Base-by-base conservation (phyloP, 2,888 invertebrate genomes). In the Nemoura dubitans region DNA sequence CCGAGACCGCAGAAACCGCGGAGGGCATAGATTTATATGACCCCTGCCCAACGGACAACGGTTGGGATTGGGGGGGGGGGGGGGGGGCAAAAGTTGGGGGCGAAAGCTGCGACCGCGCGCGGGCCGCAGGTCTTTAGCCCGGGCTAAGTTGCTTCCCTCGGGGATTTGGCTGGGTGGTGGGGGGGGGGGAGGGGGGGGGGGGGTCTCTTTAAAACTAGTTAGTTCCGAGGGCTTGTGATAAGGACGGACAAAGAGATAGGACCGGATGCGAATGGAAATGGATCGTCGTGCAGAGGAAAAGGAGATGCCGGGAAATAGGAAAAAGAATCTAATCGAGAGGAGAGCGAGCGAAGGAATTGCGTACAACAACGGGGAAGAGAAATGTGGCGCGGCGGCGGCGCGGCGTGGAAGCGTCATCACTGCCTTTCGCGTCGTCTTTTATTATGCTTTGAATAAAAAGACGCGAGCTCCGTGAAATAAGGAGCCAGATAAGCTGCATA, bases 361-460 rank as follows among this genome's bases (percentile, higher is more conserved):
- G 36, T 59, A 59, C 59, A 59, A 59, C 59, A 59, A 59, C 59
- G 59, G 59, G 36, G 21, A 59, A 59, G 59, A 59, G 59, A 59
- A 59, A 59, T 59, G 14, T 59, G n/a, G n/a, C 21, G 59, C 59
- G 14, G 10, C 59, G 21, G 16, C 59, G 10, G 59, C 6, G 59
- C 59, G 59, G 14, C 59, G 14, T 7, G n/a, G n/a, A n/a, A n/a
- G n/a, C n/a, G n/a, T n/a, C n/a, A n/a, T n/a, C n/a, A n/a, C n/a
- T n/a, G n/a, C n/a, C n/a, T n/a, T n/a, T n/a, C 6, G 59, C 59
- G 59, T 7, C 59, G 14, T 7, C 16, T 59, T 59, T 14, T 10
- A 6, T 59, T 59, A 21, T 59, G 14, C 59, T 59, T 59, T 59
- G 2, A 59, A 10, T 21, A 59, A 59, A 59, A 21, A 59, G 21